A percentile compares a stretch with the other conserved stretches of the same genome.
Conservation (phyloP, 2,797 vertebrate species). For the Phyllotis vaccarum region DNA sequence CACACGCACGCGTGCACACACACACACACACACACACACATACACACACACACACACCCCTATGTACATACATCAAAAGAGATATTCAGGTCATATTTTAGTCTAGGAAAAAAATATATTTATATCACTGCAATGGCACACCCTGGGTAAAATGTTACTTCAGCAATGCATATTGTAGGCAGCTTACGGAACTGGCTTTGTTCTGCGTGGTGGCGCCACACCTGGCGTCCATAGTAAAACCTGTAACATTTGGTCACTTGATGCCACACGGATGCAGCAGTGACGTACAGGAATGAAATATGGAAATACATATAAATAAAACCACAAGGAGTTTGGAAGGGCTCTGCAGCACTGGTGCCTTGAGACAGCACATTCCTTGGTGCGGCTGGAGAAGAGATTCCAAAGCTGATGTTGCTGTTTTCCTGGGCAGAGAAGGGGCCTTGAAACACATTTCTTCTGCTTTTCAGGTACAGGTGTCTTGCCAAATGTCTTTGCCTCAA, state of each 20-base stretch:
- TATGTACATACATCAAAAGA: constrained; percentile 86
- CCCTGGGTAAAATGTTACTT: constrained; percentile 86
- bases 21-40: not conserved
- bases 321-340: constrained; percentile 71
- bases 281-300: constrained; percentile 80
- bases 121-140: constrained; percentile 89
- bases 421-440: constrained; percentile 62
- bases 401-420: constrained; percentile 67
- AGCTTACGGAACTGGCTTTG: constrained; percentile 84
- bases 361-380: constrained; percentile 86
- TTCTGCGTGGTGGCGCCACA: constrained; percentile 80
- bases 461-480: constrained; percentile 67
- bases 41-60: constrained; percentile 76
- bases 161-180: constrained; percentile 82
- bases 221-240: constrained; percentile 83
- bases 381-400: constrained; percentile 76
- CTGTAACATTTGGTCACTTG: constrained; percentile 80
- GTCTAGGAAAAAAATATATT: constrained; percentile 87
- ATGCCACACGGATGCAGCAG: constrained; percentile 77
- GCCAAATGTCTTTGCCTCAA: constrained; percentile 77
- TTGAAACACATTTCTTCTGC: constrained; percentile 73
- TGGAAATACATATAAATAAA: constrained; percentile 88
- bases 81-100: constrained; percentile 85
- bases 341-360: constrained; percentile 84
- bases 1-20: constrained; percentile 74